Evolutionary conservation across 2,113 vertebrate genomes (phyloP), one percentile per base, ranked within the genome.

Genomic region (Suncus etruscus): DNA sequence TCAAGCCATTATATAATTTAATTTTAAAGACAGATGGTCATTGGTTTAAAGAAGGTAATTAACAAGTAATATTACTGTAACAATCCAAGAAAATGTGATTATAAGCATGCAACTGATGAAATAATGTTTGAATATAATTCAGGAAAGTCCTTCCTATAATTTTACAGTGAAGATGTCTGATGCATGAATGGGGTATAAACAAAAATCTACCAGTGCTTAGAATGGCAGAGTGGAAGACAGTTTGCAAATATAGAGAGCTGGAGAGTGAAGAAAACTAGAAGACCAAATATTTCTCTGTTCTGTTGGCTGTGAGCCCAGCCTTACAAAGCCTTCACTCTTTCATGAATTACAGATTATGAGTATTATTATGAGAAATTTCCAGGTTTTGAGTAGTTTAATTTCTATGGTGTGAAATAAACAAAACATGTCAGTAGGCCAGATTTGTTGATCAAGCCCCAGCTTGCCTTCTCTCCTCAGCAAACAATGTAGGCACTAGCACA

Each of bases 341-440:
- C 58, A 20, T 61, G 6, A 61, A 61, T 61, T 61, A 27, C 51
- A 66, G 25, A 85, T 50, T 39, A 72, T 50, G 10, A 74, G 24
- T 6, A 32, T 66, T 76, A 11, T 92, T 92, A 25, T 9, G 80
- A 66, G 31, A 90, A 90, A 65, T 68, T n/a, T 18, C 8, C 65
- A 29, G 27, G 8, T 75, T 83, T 82, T 74, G 24, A 90, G 68
- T 68, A 73, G 54, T 54, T 73, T 63, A 58, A 50, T 76, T 31
- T 69, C 45, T 93, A 27, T 63, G 27, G 1, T 75, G 18, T 79
- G n/a, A 22, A n/a, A 79, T 83, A 89, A 48, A 32, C 8, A 70
- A 70, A 75, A 65, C 3, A 16, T 39, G 18, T 48, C 24, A 80
- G 10, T 72, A 48, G 45, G 18, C 8, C 50, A 79, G 48, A 61